Evolutionary conservation across 2,797 vertebrate genomes (phyloP).

Genomic region (Antrozous pallidus): DNA sequence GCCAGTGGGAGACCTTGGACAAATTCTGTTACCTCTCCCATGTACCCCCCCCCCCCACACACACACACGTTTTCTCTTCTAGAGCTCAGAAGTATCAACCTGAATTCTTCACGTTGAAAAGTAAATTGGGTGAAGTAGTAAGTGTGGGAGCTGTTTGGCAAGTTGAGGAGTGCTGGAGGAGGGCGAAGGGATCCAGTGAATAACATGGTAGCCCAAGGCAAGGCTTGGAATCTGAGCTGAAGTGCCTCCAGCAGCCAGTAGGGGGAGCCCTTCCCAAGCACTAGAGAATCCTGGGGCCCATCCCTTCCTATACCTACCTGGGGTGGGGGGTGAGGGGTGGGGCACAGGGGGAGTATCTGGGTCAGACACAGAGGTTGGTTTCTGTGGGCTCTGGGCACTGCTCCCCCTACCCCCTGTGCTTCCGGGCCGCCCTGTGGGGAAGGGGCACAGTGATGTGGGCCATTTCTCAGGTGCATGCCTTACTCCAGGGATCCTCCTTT

Average conservation of each 20-base stretch:
- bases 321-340: no score
- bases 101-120: not conserved
- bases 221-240: not conserved
- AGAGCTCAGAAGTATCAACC: not conserved
- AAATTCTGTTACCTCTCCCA: not conserved
- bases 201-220: not conserved
- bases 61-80: not conserved
- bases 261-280: slow-evolving; percentile 55
- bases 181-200: not conserved
- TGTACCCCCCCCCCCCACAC: no score
- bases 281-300: not conserved
- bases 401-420: not conserved
- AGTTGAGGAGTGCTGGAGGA: not conserved
- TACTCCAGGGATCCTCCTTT: not conserved
- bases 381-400: not conserved
- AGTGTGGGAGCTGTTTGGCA: not conserved
- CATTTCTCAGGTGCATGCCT: not conserved
- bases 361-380: not conserved
- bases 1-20: not conserved
- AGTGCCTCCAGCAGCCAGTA: slow-evolving; percentile 1
- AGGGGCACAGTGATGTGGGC: not conserved
- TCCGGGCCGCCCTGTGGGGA: not conserved
- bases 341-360: not conserved
- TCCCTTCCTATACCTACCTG: not conserved
- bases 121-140: not conserved